Conservation (phyloP, 2,797 vertebrate genomes). For the Poecilia gillii region DNA sequence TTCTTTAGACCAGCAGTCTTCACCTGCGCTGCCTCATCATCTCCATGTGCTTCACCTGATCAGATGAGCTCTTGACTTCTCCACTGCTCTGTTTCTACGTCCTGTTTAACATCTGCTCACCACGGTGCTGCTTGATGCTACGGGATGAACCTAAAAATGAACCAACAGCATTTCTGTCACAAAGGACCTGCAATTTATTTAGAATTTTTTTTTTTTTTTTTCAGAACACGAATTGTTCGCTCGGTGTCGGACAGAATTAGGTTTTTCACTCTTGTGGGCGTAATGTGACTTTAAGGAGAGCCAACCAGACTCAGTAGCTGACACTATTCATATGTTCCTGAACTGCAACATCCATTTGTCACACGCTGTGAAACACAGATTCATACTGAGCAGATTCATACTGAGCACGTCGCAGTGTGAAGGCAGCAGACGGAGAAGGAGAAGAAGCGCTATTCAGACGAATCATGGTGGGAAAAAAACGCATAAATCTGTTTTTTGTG, state of each 20-base stretch:
- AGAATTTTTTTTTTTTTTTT: no score
- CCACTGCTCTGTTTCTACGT: no score
- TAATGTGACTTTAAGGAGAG: background rate
- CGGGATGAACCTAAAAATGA: background rate
- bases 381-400: background rate
- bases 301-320: background rate
- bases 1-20: background rate
- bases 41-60: no score
- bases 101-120: background rate
- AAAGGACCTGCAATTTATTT: background rate
- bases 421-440: background rate
- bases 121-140: background rate
- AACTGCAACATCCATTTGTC: conserved; percentile 1
- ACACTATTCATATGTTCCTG: background rate
- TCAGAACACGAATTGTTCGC: background rate
- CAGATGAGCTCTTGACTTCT: background rate
- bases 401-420: background rate
- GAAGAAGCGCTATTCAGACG: background rate
- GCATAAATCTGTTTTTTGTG: background rate
- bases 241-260: background rate
- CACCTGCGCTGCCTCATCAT: no score
- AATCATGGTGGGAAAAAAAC: background rate
- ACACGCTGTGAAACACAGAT: conserved; percentile 8
- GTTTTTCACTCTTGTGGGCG: background rate
- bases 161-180: background rate